Evolutionary conservation across 2,888 invertebrate species (phyloP).

Genomic region (Plagiodera versicolora): DNA sequence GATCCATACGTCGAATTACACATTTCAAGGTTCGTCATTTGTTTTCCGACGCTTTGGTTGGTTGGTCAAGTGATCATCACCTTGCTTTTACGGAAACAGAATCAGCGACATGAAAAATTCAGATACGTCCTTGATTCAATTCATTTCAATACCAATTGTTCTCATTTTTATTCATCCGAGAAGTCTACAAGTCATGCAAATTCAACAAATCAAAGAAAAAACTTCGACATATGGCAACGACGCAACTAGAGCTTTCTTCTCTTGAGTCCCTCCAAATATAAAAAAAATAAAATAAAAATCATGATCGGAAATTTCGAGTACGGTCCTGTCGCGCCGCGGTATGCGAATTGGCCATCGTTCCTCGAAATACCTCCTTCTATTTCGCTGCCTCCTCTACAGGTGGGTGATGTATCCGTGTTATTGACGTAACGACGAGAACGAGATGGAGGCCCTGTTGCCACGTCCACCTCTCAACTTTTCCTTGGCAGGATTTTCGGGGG

Average conservation of each 20-base stretch:
- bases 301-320: conserved; percentile 17
- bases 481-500: not conserved
- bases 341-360: conserved; percentile 29
- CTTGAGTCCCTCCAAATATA: no score
- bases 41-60: not conserved
- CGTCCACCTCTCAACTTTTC: not conserved
- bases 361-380: conserved; percentile 19
- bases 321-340: conserved; percentile 25
- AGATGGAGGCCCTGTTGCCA: conserved; percentile 14
- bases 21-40: not conserved
- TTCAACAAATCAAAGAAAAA: no score
- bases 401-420: conserved; percentile 36
- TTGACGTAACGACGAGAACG: conserved; percentile 18
- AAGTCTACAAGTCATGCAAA: no score
- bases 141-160: no score
- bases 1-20: no score
- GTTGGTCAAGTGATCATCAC: not conserved
- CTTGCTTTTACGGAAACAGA: not conserved
- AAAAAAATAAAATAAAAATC: no score
- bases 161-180: no score
- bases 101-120: not conserved
- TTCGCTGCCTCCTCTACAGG: conserved; percentile 26
- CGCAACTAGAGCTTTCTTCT: no score
- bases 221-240: conserved; percentile 10
- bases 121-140: not conserved